These are phyloP conservation scores for Xylocampa areola DNA, from an alignment of 2,888 invertebrate species.

Conservation along the genomic window DNA sequence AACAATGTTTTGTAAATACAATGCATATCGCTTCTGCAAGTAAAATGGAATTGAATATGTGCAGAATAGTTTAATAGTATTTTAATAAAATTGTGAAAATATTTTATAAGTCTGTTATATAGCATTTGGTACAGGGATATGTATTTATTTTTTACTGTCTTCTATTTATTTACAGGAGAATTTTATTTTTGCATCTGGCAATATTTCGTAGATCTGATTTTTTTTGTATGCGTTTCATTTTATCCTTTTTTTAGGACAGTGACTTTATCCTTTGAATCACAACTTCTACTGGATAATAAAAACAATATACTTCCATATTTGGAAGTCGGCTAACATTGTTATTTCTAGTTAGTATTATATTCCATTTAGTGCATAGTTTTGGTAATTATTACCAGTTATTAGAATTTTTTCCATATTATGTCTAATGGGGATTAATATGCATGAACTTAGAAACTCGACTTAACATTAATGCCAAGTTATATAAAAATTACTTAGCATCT, in stretches of 20 bases:
- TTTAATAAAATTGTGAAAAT: conserved; percentile 9
- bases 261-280: conserved; percentile 8
- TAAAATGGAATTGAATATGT: conserved; percentile 52
- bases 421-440: not conserved
- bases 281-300: conserved; percentile 10
- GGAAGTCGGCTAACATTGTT: conserved; percentile 10
- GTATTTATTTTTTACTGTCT: conserved; percentile 35
- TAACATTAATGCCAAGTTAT: too few species aligned
- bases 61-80: conserved; percentile 23
- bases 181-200: conserved; percentile 15
- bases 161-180: conserved; percentile 22
- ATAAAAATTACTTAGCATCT: too few species aligned
- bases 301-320: too few species aligned
- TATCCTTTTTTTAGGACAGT: conserved; percentile 1
- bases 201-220: conserved; percentile 14
- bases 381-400: conserved; percentile 21
- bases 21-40: conserved; percentile 42
- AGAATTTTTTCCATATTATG: conserved; percentile 5
- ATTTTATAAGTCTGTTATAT: conserved; percentile 4
- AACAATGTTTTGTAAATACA: conserved; percentile 34
- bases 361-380: conserved; percentile 22
- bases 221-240: not conserved
- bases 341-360: conserved; percentile 8
- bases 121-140: conserved; percentile 36
- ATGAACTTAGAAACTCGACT: conserved; percentile 13